phyloP scores from a whole-genome alignment of 2,797 vertebrate species.

The Erpetoichthys calabaricus region DNA sequence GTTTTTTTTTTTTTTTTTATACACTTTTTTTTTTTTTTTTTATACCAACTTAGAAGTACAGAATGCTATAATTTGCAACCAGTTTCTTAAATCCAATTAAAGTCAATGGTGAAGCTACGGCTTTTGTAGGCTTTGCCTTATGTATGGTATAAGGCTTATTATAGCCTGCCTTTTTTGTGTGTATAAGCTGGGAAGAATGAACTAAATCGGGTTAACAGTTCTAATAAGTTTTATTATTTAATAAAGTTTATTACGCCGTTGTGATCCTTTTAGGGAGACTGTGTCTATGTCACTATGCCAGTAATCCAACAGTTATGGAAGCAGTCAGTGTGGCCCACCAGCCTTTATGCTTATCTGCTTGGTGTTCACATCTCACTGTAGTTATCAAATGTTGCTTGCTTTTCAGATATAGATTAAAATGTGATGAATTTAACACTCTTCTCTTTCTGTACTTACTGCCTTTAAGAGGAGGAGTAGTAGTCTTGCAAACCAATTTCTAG shows the following conservation, averaged over 20 bases:
- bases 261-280: slow-evolving; percentile 98
- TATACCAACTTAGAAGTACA: slow-evolving; percentile 91
- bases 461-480: too few species aligned
- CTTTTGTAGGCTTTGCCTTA: slow-evolving; percentile 93
- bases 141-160: slow-evolving; percentile 98
- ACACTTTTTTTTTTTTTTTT: slow-evolving; percentile 68
- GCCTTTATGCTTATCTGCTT: slow-evolving; percentile 37
- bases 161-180: slow-evolving; percentile 90
- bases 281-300: slow-evolving; percentile 82
- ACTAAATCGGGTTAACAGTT: slow-evolving; percentile 99
- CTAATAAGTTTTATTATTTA: slow-evolving; percentile 99
- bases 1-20: slow-evolving; percentile 51
- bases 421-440: neutral
- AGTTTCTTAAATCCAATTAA: slow-evolving; percentile 99
- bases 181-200: slow-evolving; percentile 99
- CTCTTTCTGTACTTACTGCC: neutral
- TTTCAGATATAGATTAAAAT: too few species aligned
- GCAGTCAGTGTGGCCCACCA: slow-evolving; percentile 60
- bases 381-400: too few species aligned
- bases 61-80: slow-evolving; percentile 99
- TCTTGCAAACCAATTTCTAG: too few species aligned
- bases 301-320: slow-evolving; percentile 81
- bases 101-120: slow-evolving; percentile 97
- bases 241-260: slow-evolving; percentile 98
- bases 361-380: neutral